These are phyloP conservation scores for Sternotherus odoratus DNA, from an alignment of 2,797 vertebrate genomes.

Conservation along the genomic window DNA sequence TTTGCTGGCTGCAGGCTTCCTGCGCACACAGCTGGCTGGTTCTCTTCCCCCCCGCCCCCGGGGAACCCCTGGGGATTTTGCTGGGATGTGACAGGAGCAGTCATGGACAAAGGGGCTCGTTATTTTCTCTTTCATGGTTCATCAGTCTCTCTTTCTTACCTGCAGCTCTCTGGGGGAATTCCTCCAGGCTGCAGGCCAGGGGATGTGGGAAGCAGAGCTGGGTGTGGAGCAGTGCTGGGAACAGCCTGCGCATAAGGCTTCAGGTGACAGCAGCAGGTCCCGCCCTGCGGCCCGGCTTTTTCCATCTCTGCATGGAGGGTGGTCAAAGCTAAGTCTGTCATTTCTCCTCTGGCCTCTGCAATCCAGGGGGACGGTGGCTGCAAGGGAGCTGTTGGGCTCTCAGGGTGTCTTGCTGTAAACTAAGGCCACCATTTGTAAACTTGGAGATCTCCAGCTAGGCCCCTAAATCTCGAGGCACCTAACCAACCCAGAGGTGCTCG, in stretches of 20 bases:
- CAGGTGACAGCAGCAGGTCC: neutral
- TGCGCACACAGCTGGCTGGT: neutral
- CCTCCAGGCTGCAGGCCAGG: neutral
- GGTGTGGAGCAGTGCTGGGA: neutral
- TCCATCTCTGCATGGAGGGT: neutral
- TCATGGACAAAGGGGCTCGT: slow-evolving; percentile 42
- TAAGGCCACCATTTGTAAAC: neutral
- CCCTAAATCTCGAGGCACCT: neutral
- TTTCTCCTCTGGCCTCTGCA: neutral
- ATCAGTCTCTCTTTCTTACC: slow-evolving; percentile 18
- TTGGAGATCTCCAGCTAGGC: neutral
- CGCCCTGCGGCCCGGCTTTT: neutral
- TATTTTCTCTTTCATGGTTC: slow-evolving; percentile 56
- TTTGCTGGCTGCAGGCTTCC: neutral
- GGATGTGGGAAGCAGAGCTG: fast-evolving
- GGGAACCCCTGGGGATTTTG: neutral
- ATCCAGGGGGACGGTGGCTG: neutral
- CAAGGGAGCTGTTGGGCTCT: neutral
- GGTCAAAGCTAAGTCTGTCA: neutral
- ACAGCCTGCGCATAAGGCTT: neutral
- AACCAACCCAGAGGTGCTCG: neutral
- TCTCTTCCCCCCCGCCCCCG: neutral
- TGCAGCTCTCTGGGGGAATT: neutral
- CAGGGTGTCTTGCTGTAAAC: neutral
- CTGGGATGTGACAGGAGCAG: slow-evolving; percentile 41